Base-by-base conservation (phyloP, 35 echinoderm and acorn worm genomes). In the Amphiura filiformis region DNA sequence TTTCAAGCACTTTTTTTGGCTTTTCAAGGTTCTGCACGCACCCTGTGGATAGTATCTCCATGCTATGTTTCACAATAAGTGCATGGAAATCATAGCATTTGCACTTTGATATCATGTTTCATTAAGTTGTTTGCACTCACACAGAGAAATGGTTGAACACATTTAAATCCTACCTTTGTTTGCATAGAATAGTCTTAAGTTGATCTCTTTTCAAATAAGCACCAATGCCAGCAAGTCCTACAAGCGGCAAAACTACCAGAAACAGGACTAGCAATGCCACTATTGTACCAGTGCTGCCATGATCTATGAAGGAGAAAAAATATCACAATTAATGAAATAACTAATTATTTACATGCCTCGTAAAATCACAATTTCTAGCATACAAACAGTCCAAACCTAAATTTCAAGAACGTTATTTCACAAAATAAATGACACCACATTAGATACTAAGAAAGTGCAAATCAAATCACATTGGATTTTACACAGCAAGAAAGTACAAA, bases 251-350 rank as follows among this genome's bases (percentile, higher is more conserved):
- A 22, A 91, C 77, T 32, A 84, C 81, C 17, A 91, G 70, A 44
- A 91, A 91, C 26, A 91, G 75, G 31, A 91, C 82, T 14, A 91
- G 82, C 20, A 91, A 65, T 22, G 31, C 89, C 15, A 83, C 89
- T 32, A 91, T 26, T 2, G 82, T 65, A 47, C 76, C 82, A 26
- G n/a, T 85, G 30, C 75, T 52, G 13, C 76, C 89, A 13, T 39
- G 61, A 78, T 56, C 42, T 49, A 26, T 26, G 26, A 36, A 81
- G 39, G 36, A 30, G 56, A 26, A 77, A 86, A 86, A 20, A 75
- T 18, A 35, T 35, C n/a, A n/a, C n/a, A n/a, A 23, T 18, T 17
- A 2, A 35, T 13, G n/a, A 0, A 33, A 57, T 9, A 22, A 32
- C 0, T 36, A 56, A 1, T 0, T 49, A 39, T 11, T 44, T 22